phyloP scores from a whole-genome alignment of 23 tunicate genomes.

The Ciona savignyi region DNA sequence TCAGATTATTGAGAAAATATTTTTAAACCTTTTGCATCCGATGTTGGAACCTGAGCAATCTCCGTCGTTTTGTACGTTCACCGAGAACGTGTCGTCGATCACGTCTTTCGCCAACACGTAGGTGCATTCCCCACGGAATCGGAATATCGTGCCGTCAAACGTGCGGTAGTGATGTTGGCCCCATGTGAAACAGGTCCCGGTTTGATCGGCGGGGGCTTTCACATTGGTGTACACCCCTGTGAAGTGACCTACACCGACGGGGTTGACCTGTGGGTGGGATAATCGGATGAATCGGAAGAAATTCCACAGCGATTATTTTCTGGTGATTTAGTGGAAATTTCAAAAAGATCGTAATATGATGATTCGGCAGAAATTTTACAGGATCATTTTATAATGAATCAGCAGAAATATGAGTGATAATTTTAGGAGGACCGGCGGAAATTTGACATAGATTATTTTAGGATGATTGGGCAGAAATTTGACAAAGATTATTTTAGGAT shows the following conservation, averaged over 20 bases:
- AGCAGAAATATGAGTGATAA: too few species aligned
- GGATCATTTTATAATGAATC: too few species aligned
- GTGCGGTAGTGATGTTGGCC: slow-evolving; percentile 99
- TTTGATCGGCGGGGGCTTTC: slow-evolving; percentile 86
- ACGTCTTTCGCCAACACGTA: slow-evolving; percentile 90
- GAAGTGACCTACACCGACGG: slow-evolving; percentile 85
- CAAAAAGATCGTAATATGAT: too few species aligned
- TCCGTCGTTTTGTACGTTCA: slow-evolving; percentile 85
- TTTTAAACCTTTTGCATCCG: slow-evolving; percentile 52
- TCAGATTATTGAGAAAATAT: too few species aligned
- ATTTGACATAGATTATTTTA: too few species aligned
- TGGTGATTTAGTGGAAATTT: too few species aligned
- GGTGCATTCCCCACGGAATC: slow-evolving; percentile 81
- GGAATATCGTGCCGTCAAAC: slow-evolving; percentile 87
- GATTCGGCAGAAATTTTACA: too few species aligned
- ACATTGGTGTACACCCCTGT: slow-evolving; percentile 92
- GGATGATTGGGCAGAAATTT: too few species aligned
- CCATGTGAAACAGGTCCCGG: slow-evolving; percentile 99
- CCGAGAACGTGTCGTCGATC: slow-evolving; percentile 54
- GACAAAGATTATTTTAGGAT: too few species aligned
- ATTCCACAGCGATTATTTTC: too few species aligned
- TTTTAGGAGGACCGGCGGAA: too few species aligned
- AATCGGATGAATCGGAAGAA: too few species aligned
- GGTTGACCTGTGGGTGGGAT: slow-evolving; percentile 40
- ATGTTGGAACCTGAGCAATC: slow-evolving; percentile 73